These are phyloP conservation scores for Marmota flaviventris DNA, from an alignment of 2,113 vertebrate species.

Conservation along the genomic window DNA sequence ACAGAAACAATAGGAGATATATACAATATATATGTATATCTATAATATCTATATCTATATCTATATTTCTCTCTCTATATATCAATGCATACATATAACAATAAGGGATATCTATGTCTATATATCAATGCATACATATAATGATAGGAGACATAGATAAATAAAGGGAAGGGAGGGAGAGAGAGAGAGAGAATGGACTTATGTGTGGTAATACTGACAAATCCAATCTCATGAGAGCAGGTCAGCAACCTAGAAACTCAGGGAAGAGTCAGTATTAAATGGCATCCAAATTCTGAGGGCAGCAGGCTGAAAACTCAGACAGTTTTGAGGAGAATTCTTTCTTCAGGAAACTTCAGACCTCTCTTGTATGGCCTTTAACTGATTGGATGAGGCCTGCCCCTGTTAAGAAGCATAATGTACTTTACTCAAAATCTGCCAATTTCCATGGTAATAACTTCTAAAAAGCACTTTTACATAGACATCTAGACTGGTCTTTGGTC, in stretches of 20 bases:
- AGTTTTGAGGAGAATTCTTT: neutral
- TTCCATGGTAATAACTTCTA: neutral
- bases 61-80: too few species aligned
- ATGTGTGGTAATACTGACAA: neutral
- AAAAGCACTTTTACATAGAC: conserved; percentile 12
- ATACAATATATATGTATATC: too few species aligned
- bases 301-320: neutral
- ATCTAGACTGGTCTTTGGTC: neutral
- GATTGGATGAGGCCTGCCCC: neutral
- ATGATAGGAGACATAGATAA: too few species aligned
- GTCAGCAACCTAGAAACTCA: neutral
- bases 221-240: neutral
- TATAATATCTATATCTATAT: neutral
- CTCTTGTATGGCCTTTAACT: neutral
- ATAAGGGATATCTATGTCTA: neutral
- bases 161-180: neutral
- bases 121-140: too few species aligned
- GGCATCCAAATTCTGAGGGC: neutral
- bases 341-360: neutral
- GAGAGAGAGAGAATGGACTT: neutral
- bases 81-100: too few species aligned
- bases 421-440: neutral
- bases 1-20: neutral
- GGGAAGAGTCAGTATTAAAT: neutral
- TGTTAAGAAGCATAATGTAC: neutral